These are phyloP conservation scores for Alsophila aescularia DNA, from an alignment of 2,888 invertebrate species.

Conservation along the genomic window DNA sequence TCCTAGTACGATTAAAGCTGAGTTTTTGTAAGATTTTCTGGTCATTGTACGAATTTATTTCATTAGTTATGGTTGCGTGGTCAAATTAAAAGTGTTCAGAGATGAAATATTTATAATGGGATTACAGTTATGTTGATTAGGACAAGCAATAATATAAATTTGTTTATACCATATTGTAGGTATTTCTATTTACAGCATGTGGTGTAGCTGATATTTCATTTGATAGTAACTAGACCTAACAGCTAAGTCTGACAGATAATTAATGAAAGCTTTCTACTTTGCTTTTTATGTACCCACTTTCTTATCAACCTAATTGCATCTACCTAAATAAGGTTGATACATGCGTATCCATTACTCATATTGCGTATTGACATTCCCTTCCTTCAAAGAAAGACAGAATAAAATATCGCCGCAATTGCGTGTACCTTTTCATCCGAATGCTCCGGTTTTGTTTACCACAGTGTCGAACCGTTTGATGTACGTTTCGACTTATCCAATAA, in stretches of 20 bases:
- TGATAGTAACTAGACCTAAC: too few species aligned
- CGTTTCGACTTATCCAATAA: slow-evolving; percentile 77
- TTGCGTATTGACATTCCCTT: slow-evolving; percentile 33
- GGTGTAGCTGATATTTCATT: too few species aligned
- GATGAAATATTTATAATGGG: not conserved
- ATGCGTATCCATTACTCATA: slow-evolving; percentile 28
- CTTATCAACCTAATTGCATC: slow-evolving; percentile 16
- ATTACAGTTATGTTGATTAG: too few species aligned
- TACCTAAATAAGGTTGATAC: slow-evolving; percentile 14
- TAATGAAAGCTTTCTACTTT: too few species aligned
- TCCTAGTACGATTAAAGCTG: slow-evolving; percentile 59
- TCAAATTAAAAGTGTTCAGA: not conserved
- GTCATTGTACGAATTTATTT: slow-evolving; percentile 30
- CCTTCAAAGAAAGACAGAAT: slow-evolving; percentile 37
- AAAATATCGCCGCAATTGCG: slow-evolving; percentile 62
- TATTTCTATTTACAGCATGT: too few species aligned
- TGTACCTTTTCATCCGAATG: slow-evolving; percentile 60
- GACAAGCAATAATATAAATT: not conserved
- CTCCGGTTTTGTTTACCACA: slow-evolving; percentile 66
- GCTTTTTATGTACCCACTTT: not conserved
- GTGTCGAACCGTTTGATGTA: slow-evolving; percentile 67
- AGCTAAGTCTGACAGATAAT: too few species aligned
- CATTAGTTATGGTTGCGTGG: slow-evolving; percentile 1
- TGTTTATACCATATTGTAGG: not conserved
- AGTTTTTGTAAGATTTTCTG: slow-evolving; percentile 50